Evolutionary conservation across 2,797 vertebrate genomes (phyloP), one percentile per base, ranked within the genome.

Genomic region (Paramormyrops hopkinsi): DNA sequence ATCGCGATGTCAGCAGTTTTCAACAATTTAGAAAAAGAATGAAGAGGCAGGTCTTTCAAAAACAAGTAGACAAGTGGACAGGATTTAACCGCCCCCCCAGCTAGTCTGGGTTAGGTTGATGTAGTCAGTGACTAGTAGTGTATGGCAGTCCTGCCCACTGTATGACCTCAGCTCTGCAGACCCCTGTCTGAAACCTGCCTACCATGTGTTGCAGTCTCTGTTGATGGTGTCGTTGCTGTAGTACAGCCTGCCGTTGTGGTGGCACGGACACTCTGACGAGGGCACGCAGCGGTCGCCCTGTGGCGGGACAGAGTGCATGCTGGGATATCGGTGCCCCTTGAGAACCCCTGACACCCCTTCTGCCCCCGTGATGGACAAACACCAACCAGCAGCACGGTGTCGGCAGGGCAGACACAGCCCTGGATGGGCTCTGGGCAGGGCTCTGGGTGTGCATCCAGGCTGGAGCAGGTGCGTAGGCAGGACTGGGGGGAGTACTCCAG

Each of bases 121-220:
- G 8, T 25, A 65, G 4, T 65, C 65, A 14, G 65, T 73, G 65
- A 73, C 29, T 37, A 11, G 25, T 69, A 33, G 25, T 29, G 29
- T 33, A 37, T 73, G 29, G 29, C 4, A 73, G 29, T 37, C 62
- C 62, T 12, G 56, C 56, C 65, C 11, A 12, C 25, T 12, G 9
- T 14, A 33, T 73, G 65, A 37, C 65, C 65, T 17, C 29, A 33
- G 29, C 4, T 33, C 65, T 4, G 29, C 29, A 73, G 25, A 37
- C 12, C 12, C 65, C 65, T 73, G 65, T 33, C 12, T 14, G 11
- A 33, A 6, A 37, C 65, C 12, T 37, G 11, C 4, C 92, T 94
- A 99, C 97, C 98, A 99, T 87, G 94, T 95, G 93, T 98, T 99
- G 94, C 98, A 99, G 93, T 98, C 97, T 91, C 95, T 97, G 56